phyloP scores from a whole-genome alignment of 2,797 vertebrate species.

The Anniella stebbinsi region DNA sequence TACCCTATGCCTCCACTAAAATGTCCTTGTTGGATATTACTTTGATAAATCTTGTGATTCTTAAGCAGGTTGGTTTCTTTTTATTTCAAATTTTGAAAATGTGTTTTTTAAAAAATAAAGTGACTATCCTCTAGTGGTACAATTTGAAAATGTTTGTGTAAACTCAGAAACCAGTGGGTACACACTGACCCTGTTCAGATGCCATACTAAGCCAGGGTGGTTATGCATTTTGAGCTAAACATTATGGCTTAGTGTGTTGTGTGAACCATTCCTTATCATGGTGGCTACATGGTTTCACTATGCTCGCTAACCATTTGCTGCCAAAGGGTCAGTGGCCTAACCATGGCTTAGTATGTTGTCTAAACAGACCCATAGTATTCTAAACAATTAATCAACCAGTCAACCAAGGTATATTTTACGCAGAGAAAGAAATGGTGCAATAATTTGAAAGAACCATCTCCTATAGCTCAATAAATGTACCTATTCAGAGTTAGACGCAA shows the following conservation, averaged over 20 bases:
- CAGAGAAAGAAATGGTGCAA: conserved; percentile 39
- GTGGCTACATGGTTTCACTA: too few species aligned
- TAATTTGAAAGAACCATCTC: conserved; percentile 57
- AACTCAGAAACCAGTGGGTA: conserved; percentile 44
- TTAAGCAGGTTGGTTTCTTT: background rate
- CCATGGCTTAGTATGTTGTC: too few species aligned
- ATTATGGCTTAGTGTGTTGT: too few species aligned
- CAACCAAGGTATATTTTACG: conserved; percentile 1
- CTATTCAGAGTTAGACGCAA: background rate
- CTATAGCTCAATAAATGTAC: conserved; percentile 43
- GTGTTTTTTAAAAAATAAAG: background rate
- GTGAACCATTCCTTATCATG: too few species aligned
- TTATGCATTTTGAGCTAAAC: too few species aligned
- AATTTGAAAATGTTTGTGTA: background rate
- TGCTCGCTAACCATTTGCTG: too few species aligned
- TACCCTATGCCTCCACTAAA: background rate
- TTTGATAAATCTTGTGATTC: background rate
- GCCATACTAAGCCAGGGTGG: too few species aligned
- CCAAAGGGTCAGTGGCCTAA: too few species aligned
- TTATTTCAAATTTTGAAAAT: too few species aligned
- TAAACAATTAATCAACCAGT: background rate
- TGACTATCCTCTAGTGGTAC: background rate
- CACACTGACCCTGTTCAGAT: background rate
- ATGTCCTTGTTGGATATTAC: background rate
- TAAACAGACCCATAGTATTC: too few species aligned